A percentile compares a stretch with the other conserved stretches of the same genome.
These are phyloP conservation scores for Lepilemur septentrionalis DNA, from an alignment of 2,797 vertebrate species.

Conservation along the genomic window DNA sequence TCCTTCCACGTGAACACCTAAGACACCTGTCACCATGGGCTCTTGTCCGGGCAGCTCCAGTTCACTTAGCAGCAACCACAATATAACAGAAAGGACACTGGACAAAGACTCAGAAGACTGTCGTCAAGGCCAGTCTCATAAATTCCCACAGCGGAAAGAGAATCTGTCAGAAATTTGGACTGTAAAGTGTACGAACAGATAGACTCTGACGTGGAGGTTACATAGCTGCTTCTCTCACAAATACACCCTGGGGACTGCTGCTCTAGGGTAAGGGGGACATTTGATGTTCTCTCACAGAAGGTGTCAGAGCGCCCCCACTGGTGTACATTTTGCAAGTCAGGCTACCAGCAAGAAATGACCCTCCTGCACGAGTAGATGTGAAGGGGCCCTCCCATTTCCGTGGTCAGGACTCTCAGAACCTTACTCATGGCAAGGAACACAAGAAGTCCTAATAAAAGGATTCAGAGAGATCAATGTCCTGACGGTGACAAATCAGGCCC, in stretches of 20 bases:
- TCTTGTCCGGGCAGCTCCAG: not conserved
- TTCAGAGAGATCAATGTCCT: not conserved
- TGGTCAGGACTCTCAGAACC: not conserved
- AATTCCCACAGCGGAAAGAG: not conserved
- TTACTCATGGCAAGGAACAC: not conserved
- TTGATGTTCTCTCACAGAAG: not conserved
- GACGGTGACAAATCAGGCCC: not conserved
- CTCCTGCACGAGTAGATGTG: not conserved
- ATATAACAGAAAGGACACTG: not conserved
- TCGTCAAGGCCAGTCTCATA: not conserved
- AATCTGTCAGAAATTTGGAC: not conserved
- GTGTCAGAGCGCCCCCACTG: not conserved
- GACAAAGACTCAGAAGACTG: not conserved
- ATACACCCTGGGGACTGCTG: not conserved
- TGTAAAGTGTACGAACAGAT: not conserved
- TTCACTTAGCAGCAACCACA: not conserved
- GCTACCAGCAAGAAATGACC: not conserved
- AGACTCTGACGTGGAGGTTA: not conserved
- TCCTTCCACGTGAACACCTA: not conserved
- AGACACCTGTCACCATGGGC: not conserved
- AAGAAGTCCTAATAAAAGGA: not conserved
- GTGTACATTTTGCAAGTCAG: not conserved
- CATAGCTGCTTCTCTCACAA: not conserved
- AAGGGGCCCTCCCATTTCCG: not conserved
- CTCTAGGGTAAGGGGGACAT: fast-evolving